Conservation (phyloP, 1,140 invertebrate genomes). For the Drosophila ercepeae region DNA sequence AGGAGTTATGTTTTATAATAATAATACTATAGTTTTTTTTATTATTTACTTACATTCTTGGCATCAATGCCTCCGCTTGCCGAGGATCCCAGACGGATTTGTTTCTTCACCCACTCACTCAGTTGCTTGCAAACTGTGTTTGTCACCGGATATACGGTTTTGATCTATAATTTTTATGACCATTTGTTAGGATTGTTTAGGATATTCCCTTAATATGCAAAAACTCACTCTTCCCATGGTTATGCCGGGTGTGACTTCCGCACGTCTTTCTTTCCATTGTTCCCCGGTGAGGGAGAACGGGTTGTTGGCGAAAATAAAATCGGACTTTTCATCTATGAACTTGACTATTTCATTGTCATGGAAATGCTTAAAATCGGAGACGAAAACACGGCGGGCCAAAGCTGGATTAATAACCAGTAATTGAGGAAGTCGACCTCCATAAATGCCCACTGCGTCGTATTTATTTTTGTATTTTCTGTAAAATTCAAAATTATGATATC, state of each 20-base stretch:
- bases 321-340: constrained; percentile 71
- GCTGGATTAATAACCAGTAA: constrained; percentile 84
- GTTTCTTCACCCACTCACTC: constrained; percentile 52
- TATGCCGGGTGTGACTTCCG: constrained; percentile 85
- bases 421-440: constrained; percentile 54
- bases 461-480: constrained; percentile 49
- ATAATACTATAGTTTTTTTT: not conserved
- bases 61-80: constrained; percentile 48
- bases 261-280: constrained; percentile 86
- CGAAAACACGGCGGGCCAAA: constrained; percentile 84
- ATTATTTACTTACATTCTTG: constrained; percentile 55
- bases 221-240: constrained; percentile 79
- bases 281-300: constrained; percentile 83
- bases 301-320: constrained; percentile 84
- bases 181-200: too few species aligned
- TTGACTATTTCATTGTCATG: constrained; percentile 70
- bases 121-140: constrained; percentile 60
- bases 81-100: constrained; percentile 23
- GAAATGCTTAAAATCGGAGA: constrained; percentile 84
- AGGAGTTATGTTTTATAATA: not conserved
- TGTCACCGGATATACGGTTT: constrained; percentile 70
- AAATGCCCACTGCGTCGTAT: constrained; percentile 71
- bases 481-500: not conserved
- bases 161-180: too few species aligned
- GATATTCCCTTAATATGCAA: too few species aligned